Conservation (phyloP, 2,113 vertebrate species). For the Prunella himalayana region DNA sequence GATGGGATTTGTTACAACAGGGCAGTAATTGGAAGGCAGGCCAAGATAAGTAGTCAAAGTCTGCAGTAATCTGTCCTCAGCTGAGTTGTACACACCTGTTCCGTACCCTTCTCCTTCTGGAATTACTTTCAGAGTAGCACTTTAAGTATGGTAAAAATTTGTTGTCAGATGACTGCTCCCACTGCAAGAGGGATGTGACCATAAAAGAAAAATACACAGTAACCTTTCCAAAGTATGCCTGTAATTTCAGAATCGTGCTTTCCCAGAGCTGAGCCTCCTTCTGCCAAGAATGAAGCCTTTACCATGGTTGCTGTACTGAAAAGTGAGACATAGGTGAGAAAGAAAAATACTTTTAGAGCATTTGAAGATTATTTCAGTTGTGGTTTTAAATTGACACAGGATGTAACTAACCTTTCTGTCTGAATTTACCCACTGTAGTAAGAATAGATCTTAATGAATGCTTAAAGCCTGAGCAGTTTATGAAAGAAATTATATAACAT, state of each 20-base stretch:
- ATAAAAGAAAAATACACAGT: neutral
- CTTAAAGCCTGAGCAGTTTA: slow-evolving; percentile 7
- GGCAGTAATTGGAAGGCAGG: neutral
- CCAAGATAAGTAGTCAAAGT: neutral
- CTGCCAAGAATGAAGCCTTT: neutral
- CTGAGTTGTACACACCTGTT: neutral
- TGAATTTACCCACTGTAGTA: neutral
- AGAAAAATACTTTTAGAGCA: neutral
- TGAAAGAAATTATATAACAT: slow-evolving; percentile 35
- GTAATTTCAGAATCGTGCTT: neutral
- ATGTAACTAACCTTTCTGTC: neutral
- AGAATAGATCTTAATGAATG: neutral
- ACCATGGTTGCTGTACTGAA: neutral
- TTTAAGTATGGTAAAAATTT: slow-evolving; percentile 17
- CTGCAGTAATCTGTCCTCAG: neutral
- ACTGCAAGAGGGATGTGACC: neutral
- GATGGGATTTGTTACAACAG: neutral
- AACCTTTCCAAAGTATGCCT: neutral
- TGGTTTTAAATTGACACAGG: neutral
- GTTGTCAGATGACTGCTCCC: neutral
- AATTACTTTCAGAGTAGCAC: neutral
- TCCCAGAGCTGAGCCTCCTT: neutral
- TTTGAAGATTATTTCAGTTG: neutral
- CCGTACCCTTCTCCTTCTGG: neutral
- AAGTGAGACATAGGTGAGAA: neutral